Evolutionary conservation across 2,888 invertebrate species (phyloP).

Genomic region (Clusia tigrina): DNA sequence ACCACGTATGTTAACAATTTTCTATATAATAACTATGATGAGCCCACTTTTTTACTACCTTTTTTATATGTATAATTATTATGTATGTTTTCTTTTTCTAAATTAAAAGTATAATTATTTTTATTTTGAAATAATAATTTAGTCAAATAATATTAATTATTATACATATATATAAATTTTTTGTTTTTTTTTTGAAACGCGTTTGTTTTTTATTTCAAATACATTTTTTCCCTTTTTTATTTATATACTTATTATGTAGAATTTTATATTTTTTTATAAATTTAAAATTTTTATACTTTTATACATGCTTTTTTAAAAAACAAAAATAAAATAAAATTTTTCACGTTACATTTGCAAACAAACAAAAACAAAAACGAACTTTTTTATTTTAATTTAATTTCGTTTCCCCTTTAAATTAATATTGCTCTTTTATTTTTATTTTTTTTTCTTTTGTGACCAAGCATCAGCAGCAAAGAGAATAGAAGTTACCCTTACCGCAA

Average conservation of each 20-base stretch:
- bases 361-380: background rate
- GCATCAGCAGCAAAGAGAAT: too few species aligned
- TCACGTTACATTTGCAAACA: constrained; percentile 9
- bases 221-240: background rate
- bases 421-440: too few species aligned
- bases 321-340: constrained; percentile 29
- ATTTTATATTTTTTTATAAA: constrained; percentile 4
- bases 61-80: constrained; percentile 30
- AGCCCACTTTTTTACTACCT: constrained; percentile 42
- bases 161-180: too few species aligned
- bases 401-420: background rate
- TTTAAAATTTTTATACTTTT: constrained; percentile 49
- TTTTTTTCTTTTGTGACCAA: too few species aligned
- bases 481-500: too few species aligned
- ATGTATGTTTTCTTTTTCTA: constrained; percentile 2
- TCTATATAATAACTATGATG: background rate
- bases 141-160: constrained; percentile 9
- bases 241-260: constrained; percentile 1
- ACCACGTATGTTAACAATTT: constrained; percentile 4
- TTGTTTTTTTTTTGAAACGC: background rate
- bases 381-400: background rate
- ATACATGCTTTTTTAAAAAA: constrained; percentile 48
- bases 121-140: background rate
- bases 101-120: background rate
- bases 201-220: background rate